Conservation (phyloP, 35 echinoderm and acorn worm species). For the Holothuria glaberrima region DNA sequence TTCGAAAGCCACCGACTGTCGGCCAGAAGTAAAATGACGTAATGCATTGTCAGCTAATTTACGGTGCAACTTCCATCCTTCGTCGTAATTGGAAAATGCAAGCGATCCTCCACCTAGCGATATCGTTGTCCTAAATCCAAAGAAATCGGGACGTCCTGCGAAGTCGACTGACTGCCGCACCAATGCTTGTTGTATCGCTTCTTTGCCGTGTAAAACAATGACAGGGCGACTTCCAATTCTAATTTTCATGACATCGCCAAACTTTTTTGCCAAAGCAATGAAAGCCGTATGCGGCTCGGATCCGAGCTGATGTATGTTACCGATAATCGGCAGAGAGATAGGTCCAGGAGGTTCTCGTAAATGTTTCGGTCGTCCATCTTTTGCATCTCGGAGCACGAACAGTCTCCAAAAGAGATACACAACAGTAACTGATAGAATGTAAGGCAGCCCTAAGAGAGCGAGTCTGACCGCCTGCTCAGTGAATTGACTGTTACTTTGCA, state of each 20-base stretch:
- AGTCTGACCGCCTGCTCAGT: background rate
- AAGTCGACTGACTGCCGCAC: conserved; percentile 72
- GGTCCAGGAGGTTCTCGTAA: conserved; percentile 63
- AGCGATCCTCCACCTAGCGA: conserved; percentile 49
- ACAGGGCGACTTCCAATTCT: conserved; percentile 76
- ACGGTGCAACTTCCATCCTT: conserved; percentile 83
- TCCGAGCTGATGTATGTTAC: conserved; percentile 74
- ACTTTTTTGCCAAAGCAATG: conserved; percentile 68
- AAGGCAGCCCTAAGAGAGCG: background rate
- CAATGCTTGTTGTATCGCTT: conserved; percentile 70
- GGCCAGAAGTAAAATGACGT: conserved; percentile 70
- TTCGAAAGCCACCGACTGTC: conserved; percentile 63
- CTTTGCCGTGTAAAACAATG: conserved; percentile 78
- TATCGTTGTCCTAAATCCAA: conserved; percentile 41
- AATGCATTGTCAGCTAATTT: conserved; percentile 72
- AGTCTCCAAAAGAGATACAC: conserved; percentile 10
- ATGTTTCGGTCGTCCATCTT: background rate
- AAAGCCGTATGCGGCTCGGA: conserved; percentile 64
- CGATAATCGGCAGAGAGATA: conserved; percentile 73
- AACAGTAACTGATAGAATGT: background rate
- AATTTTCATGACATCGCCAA: conserved; percentile 80
- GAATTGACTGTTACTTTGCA: too few relatives aligned
- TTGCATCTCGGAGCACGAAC: background rate
- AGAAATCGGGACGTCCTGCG: conserved; percentile 78
- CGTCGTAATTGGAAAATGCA: conserved; percentile 68